A percentile compares a stretch with the other conserved stretches of the same genome.
Conservation (phyloP, 2,888 invertebrate species). For the Petrolisthes manimaculis region DNA sequence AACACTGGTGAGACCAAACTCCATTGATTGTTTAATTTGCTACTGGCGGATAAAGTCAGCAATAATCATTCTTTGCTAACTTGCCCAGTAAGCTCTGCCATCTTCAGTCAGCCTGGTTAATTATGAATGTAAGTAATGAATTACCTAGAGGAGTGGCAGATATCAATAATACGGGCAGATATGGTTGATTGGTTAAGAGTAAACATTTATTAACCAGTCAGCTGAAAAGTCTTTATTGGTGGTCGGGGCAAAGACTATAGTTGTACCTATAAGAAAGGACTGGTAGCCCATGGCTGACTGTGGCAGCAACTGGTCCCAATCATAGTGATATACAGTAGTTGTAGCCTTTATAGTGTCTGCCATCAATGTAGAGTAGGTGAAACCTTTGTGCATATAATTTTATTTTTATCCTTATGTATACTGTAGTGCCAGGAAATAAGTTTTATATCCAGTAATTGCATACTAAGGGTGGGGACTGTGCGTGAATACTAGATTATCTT, state of each 20-base stretch:
- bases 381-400: constrained; percentile 20
- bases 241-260: neutral
- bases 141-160: too few relatives aligned
- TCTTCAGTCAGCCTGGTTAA: too few relatives aligned
- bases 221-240: neutral
- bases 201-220: too few relatives aligned
- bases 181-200: too few relatives aligned
- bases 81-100: too few relatives aligned
- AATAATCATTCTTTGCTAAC: too few relatives aligned
- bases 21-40: too few relatives aligned
- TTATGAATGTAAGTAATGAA: too few relatives aligned
- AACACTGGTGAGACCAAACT: too few relatives aligned
- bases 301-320: neutral
- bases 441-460: neutral
- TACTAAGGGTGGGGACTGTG: neutral
- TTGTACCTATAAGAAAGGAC: neutral
- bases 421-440: neutral
- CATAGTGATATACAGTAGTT: constrained; percentile 19
- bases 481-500: neutral
- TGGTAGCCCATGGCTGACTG: neutral
- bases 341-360: constrained; percentile 24
- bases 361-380: constrained; percentile 1
- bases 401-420: neutral
- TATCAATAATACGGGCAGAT: too few relatives aligned
- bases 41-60: too few relatives aligned